These are phyloP conservation scores for Pseudoips prasinana DNA, from an alignment of 2,888 invertebrate genomes.

Conservation along the genomic window DNA sequence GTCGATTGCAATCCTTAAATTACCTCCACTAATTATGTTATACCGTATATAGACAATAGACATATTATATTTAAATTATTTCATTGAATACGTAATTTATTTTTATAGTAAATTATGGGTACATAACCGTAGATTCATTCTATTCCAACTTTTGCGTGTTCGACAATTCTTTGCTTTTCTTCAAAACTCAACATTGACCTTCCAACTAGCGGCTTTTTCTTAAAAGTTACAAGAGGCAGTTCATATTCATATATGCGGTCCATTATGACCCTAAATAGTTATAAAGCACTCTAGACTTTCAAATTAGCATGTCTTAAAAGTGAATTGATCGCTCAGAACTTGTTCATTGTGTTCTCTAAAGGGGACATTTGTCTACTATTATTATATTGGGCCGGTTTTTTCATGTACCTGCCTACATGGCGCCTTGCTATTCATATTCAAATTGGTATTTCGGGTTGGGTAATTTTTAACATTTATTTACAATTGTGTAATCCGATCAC, in stretches of 20 bases:
- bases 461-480: slow-evolving; percentile 75
- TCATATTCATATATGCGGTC: slow-evolving; percentile 50
- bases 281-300: slow-evolving; percentile 63
- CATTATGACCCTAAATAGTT: slow-evolving; percentile 47
- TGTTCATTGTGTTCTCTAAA: slow-evolving; percentile 68
- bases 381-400: slow-evolving; percentile 77
- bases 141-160: no score
- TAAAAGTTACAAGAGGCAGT: slow-evolving; percentile 19
- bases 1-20: no score
- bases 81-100: no score
- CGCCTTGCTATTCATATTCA: slow-evolving; percentile 80
- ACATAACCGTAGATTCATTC: no score
- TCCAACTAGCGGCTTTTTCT: no score
- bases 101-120: no score
- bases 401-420: slow-evolving; percentile 78
- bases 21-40: no score
- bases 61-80: no score
- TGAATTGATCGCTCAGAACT: slow-evolving; percentile 68
- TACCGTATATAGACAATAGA: no score
- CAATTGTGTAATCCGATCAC: slow-evolving; percentile 70
- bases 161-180: no score
- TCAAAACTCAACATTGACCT: no score
- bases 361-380: slow-evolving; percentile 76
- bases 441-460: slow-evolving; percentile 72
- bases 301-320: slow-evolving; percentile 74